Evolutionary conservation across 2,113 vertebrate species (phyloP), one percentile per base, ranked within the genome.

Genomic region (Rana temporaria): DNA sequence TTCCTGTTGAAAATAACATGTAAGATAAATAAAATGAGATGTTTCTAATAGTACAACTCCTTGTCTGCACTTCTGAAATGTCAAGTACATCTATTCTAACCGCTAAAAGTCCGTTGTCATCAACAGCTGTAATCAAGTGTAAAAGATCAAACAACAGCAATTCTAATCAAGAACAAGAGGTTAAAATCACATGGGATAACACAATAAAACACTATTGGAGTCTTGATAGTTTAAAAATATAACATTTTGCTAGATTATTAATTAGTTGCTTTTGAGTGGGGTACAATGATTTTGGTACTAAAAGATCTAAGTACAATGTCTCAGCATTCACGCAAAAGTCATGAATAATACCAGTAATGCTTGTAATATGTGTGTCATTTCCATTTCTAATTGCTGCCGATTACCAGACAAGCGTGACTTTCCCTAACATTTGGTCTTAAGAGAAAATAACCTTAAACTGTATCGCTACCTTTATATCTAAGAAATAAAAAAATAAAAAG

Each of bases 101-200:
- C 48, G 34, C 11, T 76, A 76, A 76, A 76, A 76, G 12, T 76
- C 56, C 34, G 34, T 63, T 76, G 73, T 76, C 63, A 63, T 30
- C 73, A 76, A 76, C 59, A 62, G n/a, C 32, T 60, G 34, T 76
- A 76, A 76, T 76, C 73, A 76, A 76, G 57, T 62, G 73, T 34
- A 75, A 38, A 57, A 62, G 72, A 75, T 62, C 73, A 62, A 63
- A 76, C 57, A 76, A 75, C 26, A 38, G 18, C 73, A 76, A 56
- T 52, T 55, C 59, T 22, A 75, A 62, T 76, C 73, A 63, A 76
- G 14, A 59, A 63, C 48, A 42, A 17, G 59, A 76, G 15, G 32
- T 22, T 63, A 48, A 64, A 63, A 63, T 62, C 56, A 34, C 30
- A n/a, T 34, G 16, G 32, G 57, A 34, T 18, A 20, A 15, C 12